phyloP scores from a whole-genome alignment of 2,888 invertebrate species.

The Diarsia brunnea region DNA sequence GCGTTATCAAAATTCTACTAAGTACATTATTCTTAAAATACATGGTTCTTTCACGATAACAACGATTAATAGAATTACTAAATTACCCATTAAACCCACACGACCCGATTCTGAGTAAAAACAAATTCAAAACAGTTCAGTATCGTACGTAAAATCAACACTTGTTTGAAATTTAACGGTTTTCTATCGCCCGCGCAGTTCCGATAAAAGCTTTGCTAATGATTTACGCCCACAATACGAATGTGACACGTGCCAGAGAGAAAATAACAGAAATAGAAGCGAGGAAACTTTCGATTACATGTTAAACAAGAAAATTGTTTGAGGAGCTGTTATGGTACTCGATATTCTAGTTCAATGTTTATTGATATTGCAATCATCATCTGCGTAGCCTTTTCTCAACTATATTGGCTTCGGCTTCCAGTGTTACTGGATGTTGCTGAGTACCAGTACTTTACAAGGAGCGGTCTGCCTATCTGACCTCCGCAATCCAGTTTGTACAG shows the following conservation, averaged over 20 bases:
- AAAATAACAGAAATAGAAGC: slow-evolving; percentile 38
- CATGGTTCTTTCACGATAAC: slow-evolving; percentile 5
- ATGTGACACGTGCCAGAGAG: slow-evolving; percentile 55
- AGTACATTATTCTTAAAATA: slow-evolving; percentile 11
- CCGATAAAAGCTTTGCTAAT: slow-evolving; percentile 69
- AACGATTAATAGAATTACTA: slow-evolving; percentile 10
- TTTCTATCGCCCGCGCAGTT: slow-evolving; percentile 60
- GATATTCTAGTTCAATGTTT: background rate
- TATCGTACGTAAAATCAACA: slow-evolving; percentile 48
- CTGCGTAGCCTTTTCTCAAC: background rate
- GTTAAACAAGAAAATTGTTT: slow-evolving; percentile 32
- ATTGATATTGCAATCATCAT: background rate
- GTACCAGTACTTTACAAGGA: background rate
- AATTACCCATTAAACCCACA: slow-evolving; percentile 21
- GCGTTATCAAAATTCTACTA: background rate
- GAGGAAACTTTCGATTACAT: slow-evolving; percentile 35
- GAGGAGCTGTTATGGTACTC: background rate
- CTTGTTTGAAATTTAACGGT: slow-evolving; percentile 62
- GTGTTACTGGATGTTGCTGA: background rate
- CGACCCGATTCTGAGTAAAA: slow-evolving; percentile 8
- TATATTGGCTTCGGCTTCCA: background rate
- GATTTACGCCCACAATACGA: slow-evolving; percentile 60
- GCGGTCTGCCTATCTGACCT: background rate
- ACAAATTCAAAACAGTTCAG: slow-evolving; percentile 33
- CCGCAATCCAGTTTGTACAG: no score